A percentile compares a stretch with the other conserved stretches of the same genome.
Evolutionary conservation across 1,140 invertebrate species (phyloP).

Genomic region (Limonius californicus): DNA sequence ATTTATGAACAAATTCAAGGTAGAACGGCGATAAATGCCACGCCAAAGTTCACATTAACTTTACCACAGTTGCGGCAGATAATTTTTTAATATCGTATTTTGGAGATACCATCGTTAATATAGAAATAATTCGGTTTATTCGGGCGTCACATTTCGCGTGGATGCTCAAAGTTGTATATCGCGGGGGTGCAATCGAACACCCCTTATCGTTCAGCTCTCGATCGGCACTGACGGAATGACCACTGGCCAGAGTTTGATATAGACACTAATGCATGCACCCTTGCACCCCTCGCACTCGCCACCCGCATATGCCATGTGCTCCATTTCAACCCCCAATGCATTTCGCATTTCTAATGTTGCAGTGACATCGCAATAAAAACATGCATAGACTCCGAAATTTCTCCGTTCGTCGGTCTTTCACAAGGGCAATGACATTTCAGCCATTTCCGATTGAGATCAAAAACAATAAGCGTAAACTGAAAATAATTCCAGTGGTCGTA

Average conservation of each 20-base stretch:
- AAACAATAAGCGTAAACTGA: too few relatives aligned
- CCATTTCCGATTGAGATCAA: too few relatives aligned
- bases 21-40: background rate
- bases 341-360: background rate
- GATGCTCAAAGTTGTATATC: constrained; percentile 1
- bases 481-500: too few relatives aligned
- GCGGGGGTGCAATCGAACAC: constrained; percentile 15
- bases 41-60: background rate
- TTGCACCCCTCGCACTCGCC: constrained; percentile 27
- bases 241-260: constrained; percentile 42
- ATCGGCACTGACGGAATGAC: constrained; percentile 38
- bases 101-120: too few relatives aligned
- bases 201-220: constrained; percentile 6
- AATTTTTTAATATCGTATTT: background rate
- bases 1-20: background rate
- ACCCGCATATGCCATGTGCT: constrained; percentile 32
- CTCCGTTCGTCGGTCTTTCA: too few relatives aligned
- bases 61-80: background rate
- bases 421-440: too few relatives aligned
- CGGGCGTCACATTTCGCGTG: too few relatives aligned
- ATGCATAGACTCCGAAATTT: too few relatives aligned
- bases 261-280: constrained; percentile 45
- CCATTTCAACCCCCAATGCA: constrained; percentile 17
- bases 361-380: background rate
- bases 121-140: too few relatives aligned